Evolutionary conservation across 2,113 vertebrate species (phyloP), one percentile per base, ranked within the genome.

Genomic region (Physeter macrocephalus): DNA sequence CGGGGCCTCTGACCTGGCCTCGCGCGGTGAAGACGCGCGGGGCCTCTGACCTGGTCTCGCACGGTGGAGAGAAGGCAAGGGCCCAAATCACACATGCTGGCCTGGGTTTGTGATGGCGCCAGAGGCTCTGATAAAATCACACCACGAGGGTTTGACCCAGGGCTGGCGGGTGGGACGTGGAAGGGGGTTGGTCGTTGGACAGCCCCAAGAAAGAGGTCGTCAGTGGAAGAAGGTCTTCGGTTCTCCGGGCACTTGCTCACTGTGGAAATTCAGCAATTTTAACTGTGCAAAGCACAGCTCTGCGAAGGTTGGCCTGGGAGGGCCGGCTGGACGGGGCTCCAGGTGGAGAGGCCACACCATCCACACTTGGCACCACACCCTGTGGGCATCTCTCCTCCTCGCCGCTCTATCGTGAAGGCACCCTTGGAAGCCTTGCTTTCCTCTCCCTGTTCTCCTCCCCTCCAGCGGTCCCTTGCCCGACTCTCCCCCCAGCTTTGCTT

Each of bases 111-210:
- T 71, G 18, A 59, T 88, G 94, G 93, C 78, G 82, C 87, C 89
- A 36, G 92, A 72, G 62, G 49, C 64, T 43, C 23, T 93, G 97
- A 97, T 97, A 96, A 96, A 97, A 97, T 92, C 77, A 94, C 95
- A 94, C 93, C 72, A 64, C 95, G 88, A 75, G 81, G 77, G 29
- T 93, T 90, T 80, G 94, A 29, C 88, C 92, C 52, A 12, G 31
- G 74, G 43, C 29, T 31, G 1, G 46, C 29, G 29, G 74, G 78
- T 43, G 41, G 57, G 72, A 46, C 27, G 23, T 61, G 94, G 96
- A 97, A 97, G 41, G 54, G 77, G 84, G 82, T 96, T 96, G 89
- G 78, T 93, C 84, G 91, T 96, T 77, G 92, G 88, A 64, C 57
- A 20, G 23, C 18, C 43, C 77, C 94, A 71, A 8, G 82, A 95